Percentiles rank a stretch among this genome's conserved stretches.
These are phyloP conservation scores for Labeo catla DNA, from an alignment of 2,113 vertebrate species.

Conservation along the genomic window DNA sequence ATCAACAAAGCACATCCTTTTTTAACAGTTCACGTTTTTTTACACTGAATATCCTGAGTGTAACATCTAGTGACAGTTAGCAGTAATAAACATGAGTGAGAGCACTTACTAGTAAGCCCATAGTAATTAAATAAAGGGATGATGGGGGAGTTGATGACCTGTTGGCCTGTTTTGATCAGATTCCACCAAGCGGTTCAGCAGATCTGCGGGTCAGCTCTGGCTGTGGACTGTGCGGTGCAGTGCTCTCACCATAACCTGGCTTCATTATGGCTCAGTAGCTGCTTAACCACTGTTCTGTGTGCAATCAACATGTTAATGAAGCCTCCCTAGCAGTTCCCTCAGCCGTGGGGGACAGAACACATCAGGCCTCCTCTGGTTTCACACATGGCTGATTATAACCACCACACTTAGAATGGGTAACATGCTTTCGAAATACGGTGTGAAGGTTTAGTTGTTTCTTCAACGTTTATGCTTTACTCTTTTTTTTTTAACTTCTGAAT, in stretches of 20 bases:
- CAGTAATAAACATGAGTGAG: slow-evolving; percentile 15
- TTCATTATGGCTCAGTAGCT: slow-evolving; percentile 53
- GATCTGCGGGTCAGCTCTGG: slow-evolving; percentile 8
- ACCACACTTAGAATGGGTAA: not conserved
- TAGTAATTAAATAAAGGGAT: slow-evolving; percentile 46
- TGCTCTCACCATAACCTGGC: slow-evolving; percentile 44
- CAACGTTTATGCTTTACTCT: not conserved
- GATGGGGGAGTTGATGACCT: slow-evolving; percentile 41
- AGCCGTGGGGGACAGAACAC: slow-evolving; percentile 1
- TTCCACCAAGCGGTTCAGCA: slow-evolving; percentile 18
- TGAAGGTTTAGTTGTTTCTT: not conserved
- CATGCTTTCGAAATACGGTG: not conserved
- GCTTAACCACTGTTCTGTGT: slow-evolving; percentile 46
- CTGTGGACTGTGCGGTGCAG: slow-evolving; percentile 20
- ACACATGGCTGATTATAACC: slow-evolving; percentile 40
- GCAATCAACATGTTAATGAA: slow-evolving; percentile 61
- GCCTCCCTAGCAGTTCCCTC: slow-evolving; percentile 31
- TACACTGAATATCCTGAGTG: not conserved
- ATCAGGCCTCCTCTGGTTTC: slow-evolving; percentile 37
- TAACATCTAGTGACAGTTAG: not conserved
- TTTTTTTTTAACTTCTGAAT: not conserved
- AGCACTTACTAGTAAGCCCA: slow-evolving; percentile 17
- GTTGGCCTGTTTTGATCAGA: slow-evolving; percentile 47
- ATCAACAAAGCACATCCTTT: not conserved
- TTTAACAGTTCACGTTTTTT: not conserved